A percentile compares a stretch with the other conserved stretches of the same genome.
phyloP scores from a whole-genome alignment of 2,113 vertebrate genomes.

The Dascyllus trimaculatus region DNA sequence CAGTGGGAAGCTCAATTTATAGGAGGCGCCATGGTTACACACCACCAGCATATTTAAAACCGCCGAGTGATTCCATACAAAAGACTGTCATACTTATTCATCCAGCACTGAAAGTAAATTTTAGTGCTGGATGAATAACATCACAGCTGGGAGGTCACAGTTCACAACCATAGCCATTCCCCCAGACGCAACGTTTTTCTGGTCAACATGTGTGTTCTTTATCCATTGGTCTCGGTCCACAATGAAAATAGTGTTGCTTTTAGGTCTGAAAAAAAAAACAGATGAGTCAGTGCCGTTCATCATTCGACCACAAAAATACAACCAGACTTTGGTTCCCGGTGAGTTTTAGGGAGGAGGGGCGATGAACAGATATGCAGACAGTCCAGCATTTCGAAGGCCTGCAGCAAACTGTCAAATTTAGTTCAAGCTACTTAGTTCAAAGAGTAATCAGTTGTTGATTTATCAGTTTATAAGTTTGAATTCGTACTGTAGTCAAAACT shows the following conservation, averaged over 20 bases:
- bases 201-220: conserved; percentile 43
- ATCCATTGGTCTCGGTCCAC: conserved; percentile 38
- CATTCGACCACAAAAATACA: conserved; percentile 54
- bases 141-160: conserved; percentile 47
- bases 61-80: conserved; percentile 8
- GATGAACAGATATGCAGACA: conserved; percentile 16
- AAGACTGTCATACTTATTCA: conserved; percentile 17
- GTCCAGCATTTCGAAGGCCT: conserved; percentile 2
- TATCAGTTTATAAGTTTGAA: conserved; percentile 33
- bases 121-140: conserved; percentile 2
- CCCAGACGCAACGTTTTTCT: conserved; percentile 10
- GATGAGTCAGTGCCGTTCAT: conserved; percentile 42
- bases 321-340: conserved; percentile 56
- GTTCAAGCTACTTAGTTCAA: conserved; percentile 37
- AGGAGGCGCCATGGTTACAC: neutral
- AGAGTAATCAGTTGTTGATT: conserved; percentile 23
- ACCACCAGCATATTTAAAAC: neutral
- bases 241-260: conserved; percentile 36
- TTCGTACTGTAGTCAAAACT: conserved; percentile 31
- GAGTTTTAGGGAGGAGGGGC: conserved; percentile 39
- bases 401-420: conserved; percentile 30
- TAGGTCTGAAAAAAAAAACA: conserved; percentile 18
- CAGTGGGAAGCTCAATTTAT: neutral
- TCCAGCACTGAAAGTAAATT: conserved; percentile 9
- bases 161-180: conserved; percentile 36